Base-by-base conservation (phyloP, 2,888 invertebrate genomes). In the Scrobipalpa atriplicella region DNA sequence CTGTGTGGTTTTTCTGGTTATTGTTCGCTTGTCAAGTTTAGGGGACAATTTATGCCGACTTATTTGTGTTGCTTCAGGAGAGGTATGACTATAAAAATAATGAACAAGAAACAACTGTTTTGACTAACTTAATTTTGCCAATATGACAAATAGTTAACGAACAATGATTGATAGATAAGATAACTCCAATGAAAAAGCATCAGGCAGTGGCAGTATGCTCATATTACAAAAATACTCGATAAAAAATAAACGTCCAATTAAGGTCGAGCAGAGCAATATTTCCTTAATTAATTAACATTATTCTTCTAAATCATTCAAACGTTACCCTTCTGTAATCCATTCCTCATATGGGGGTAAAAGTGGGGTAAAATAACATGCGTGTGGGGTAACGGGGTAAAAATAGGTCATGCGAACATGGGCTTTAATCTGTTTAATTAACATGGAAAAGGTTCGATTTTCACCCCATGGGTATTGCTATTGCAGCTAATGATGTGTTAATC, bases 401-500 rank as follows among this genome's bases (percentile, higher is more conserved):
- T 90, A 87, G 91, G 91, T 90, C 90, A 90, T 85, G 87, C 85
- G 84, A 73, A 82, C 76, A 79, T 76, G 65, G 67, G 78, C 82
- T 84, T 80, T 89, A 90, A 90, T 89, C 88, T 88, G 85, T 86
- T 89, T 91, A 92, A 92, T 92, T 90, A 90, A 89, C 89, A 87
- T 84, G 85, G 84, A 83, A 84, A 86, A 83, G 86, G 86, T 87
- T 90, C 87, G 87, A 89, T 90, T 87, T 84, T 75, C 78, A 77
- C 84, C 85, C 82, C 80, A 78, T 76, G 79, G 75, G 74, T 77
- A 78, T 75, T 64, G 65, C 71, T 67, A 66, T 67, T 67, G 64
- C 67, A 71, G 81, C 81, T 89, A 90, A 91, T 91, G 90, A 89
- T 75, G 89, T 87, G 90, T 86, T 89, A 88, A 90, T 86, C 80